Evolutionary conservation across 2,888 invertebrate genomes (phyloP), one percentile per base, ranked within the genome.

Genomic region (Mimumesa dahlbomi): DNA sequence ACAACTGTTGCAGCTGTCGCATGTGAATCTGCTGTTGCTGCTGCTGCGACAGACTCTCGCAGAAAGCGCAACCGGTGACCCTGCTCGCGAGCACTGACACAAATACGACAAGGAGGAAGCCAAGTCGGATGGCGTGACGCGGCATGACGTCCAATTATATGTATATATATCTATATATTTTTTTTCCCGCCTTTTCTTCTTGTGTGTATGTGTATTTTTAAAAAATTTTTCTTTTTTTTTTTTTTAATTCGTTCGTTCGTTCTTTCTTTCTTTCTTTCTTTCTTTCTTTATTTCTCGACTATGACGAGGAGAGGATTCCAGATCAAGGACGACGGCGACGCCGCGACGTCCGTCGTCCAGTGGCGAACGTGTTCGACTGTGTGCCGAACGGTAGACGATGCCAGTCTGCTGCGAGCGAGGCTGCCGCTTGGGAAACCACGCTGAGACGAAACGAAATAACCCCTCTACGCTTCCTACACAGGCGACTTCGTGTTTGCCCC

Each of bases 291-390:
- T 40, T 43, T 57, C 53, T 61, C 13, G 36, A 38, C 18, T 19
- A 36, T 13, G 61, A 50, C 56, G 52, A 34, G 6, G 45, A 31
- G 49, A 42, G 16, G 50, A 16, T 1, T 14, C n/a, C 29, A 18
- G 53, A 13, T 25, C 53, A 43, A 49, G 69, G 74, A 16, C 67
- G 68, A 56, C 62, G 70, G 29, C 56, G 79, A 67, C 71, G 76
- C 49, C 74, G 62, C 69, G 70, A 72, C 79, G 81, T 84, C 84
- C 83, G 84, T 73, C 84, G 82, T 83, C 73, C 77, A 82, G 79
- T 82, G 80, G 79, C 73, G 85, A 85, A 82, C 79, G 75, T 79
- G 82, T 85, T 85, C 76, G 85, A 86, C 87, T 85, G 87, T 81
- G 77, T 76, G 68, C 68, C 76, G 76, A 71, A 79, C 78, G 70